A percentile compares a stretch with the other conserved stretches of the same genome.
Conservation (phyloP, 2,888 invertebrate genomes). For the Melolontha melolontha region DNA sequence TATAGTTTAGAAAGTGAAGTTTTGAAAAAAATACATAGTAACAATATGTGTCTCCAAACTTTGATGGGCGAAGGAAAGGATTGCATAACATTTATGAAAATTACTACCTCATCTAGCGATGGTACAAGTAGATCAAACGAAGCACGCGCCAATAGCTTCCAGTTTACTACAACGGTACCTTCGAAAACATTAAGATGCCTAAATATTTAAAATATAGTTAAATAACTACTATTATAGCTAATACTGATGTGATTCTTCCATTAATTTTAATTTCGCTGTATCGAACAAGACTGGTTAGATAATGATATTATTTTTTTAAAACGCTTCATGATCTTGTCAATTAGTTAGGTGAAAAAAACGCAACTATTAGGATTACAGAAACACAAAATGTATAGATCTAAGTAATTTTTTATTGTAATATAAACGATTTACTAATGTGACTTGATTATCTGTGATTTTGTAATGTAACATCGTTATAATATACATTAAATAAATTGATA, state of each 20-base stretch:
- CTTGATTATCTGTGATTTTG: no score
- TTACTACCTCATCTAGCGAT: slow-evolving; percentile 48
- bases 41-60: slow-evolving; percentile 70
- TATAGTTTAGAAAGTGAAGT: slow-evolving; percentile 81
- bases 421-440: no score
- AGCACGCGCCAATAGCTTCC: slow-evolving; percentile 68
- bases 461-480: no score
- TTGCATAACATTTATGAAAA: slow-evolving; percentile 57
- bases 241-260: slow-evolving; percentile 25
- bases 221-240: no score
- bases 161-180: slow-evolving; percentile 78
- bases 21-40: slow-evolving; percentile 61
- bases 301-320: background rate
- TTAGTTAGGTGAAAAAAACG: no score
- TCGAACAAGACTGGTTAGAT: background rate
- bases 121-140: slow-evolving; percentile 50
- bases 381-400: no score
- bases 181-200: slow-evolving; percentile 82
- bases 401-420: no score
- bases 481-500: no score
- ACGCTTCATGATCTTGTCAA: no score
- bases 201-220: slow-evolving; percentile 77
- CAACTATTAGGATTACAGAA: no score
- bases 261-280: background rate
- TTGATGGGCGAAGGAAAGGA: slow-evolving; percentile 67